Evolutionary conservation across 2,888 invertebrate species (phyloP), one percentile per base, ranked within the genome.

Genomic region (Drosophila subquinaria): DNA sequence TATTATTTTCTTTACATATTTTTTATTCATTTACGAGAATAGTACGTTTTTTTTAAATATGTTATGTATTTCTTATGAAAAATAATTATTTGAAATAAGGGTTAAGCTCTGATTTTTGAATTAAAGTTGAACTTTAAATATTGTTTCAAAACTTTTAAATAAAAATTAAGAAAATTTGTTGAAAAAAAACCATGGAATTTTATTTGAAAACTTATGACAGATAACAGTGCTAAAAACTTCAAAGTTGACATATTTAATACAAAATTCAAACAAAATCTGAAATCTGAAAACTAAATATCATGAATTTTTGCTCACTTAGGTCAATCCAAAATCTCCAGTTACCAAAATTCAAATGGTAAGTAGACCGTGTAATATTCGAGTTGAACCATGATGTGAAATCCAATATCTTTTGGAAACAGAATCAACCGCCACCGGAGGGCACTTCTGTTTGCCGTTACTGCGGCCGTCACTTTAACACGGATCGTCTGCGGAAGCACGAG

Each of bases 401-500:
- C n/a, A 9, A 15, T 10, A n/a, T n/a, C n/a, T 40, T 4, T 63
- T 53, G 30, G 0, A 30, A 30, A 10, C 63, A 76, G 64, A 67
- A 55, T 27, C n/a, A 35, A 27, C 53, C 82, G 20, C 78, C 87
- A 20, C 84, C 88, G 10, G 82, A 81, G 13, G 91, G 91, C 40
- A 92, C 91, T 57, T 93, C 91, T 0, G 90, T 94, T 13, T 98
- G 98, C 92, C 93, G 94, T 33, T 94, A 95, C 72, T 98, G 98
- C 92, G 95, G 96, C 0, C 95, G 98, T 0, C 94, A 95, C 86
- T 98, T 98, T 93, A 96, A 96, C 8, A 92, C 94, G 17, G 98
- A 98, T 90, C 95, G 98, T 1, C 93, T 98, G 57, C 93, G 93
- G 6, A 96, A 96, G 81, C 99, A 99, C 92, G 95, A 97, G 92